Conservation (phyloP, 2,797 vertebrate genomes). For the Macropus fuliginosus region DNA sequence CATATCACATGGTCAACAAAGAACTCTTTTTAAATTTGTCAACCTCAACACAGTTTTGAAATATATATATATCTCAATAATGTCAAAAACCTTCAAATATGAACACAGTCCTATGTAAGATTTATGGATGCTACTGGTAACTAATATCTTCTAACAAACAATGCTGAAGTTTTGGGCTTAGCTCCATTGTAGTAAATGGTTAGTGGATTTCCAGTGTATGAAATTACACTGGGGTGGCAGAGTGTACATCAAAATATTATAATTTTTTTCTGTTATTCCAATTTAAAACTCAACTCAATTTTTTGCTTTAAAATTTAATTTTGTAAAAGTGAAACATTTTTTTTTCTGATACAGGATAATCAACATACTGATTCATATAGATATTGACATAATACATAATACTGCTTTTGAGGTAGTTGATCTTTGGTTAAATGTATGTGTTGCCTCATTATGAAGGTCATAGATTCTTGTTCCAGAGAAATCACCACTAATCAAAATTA, state of each 20-base stretch:
- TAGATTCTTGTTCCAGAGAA: slow-evolving; percentile 6
- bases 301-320: slow-evolving; percentile 56
- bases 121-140: neutral
- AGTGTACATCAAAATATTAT: slow-evolving; percentile 23
- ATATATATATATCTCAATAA: neutral
- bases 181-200: slow-evolving; percentile 34
- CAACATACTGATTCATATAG: slow-evolving; percentile 51
- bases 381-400: slow-evolving; percentile 44
- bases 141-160: neutral
- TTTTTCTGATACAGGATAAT: slow-evolving; percentile 54
- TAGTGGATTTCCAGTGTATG: slow-evolving; percentile 34
- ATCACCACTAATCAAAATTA: slow-evolving; percentile 29
- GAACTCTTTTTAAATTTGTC: slow-evolving; percentile 40
- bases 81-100: slow-evolving; percentile 22
- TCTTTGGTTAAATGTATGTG: slow-evolving; percentile 18
- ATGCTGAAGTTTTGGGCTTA: neutral
- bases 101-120: slow-evolving; percentile 36
- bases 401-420: neutral
- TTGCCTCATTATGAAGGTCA: slow-evolving; percentile 33
- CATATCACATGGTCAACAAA: slow-evolving; percentile 12
- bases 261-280: slow-evolving; percentile 30
- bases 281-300: slow-evolving; percentile 11
- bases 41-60: slow-evolving; percentile 45
- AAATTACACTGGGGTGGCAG: neutral
- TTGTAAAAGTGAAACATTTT: slow-evolving; percentile 53